Evolutionary conservation across 2,888 invertebrate species (phyloP).

Genomic region (Scelioninae gen. 2): DNA sequence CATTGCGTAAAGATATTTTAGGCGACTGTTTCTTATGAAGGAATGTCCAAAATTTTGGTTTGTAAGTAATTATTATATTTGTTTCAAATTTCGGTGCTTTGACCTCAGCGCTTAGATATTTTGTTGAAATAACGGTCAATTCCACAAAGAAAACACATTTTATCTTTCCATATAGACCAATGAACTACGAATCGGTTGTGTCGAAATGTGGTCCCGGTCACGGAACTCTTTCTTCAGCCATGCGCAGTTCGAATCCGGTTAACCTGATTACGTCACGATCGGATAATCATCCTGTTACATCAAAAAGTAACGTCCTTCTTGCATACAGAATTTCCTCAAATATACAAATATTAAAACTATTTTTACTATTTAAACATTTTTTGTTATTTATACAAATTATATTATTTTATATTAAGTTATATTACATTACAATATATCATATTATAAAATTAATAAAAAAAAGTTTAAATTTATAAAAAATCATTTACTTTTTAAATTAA

Average conservation of each 20-base stretch:
- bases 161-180: no score
- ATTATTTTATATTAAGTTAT: background rate
- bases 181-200: no score
- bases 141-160: no score
- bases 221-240: constrained; percentile 44
- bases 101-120: background rate
- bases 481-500: no score
- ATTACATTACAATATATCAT: no score
- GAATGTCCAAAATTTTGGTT: background rate
- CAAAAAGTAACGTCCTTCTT: constrained; percentile 6
- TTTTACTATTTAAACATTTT: no score
- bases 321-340: background rate
- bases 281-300: constrained; percentile 29
- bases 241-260: constrained; percentile 46
- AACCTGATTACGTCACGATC: constrained; percentile 44
- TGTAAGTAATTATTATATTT: background rate
- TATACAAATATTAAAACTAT: background rate
- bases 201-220: constrained; percentile 45
- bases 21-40: no score
- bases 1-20: background rate
- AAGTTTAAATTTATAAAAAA: no score
- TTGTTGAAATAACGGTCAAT: background rate
- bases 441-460: no score
- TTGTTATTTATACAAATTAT: no score
- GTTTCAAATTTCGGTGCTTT: background rate